phyloP scores from a whole-genome alignment of 2,113 vertebrate genomes.

The Gavialis gangeticus region DNA sequence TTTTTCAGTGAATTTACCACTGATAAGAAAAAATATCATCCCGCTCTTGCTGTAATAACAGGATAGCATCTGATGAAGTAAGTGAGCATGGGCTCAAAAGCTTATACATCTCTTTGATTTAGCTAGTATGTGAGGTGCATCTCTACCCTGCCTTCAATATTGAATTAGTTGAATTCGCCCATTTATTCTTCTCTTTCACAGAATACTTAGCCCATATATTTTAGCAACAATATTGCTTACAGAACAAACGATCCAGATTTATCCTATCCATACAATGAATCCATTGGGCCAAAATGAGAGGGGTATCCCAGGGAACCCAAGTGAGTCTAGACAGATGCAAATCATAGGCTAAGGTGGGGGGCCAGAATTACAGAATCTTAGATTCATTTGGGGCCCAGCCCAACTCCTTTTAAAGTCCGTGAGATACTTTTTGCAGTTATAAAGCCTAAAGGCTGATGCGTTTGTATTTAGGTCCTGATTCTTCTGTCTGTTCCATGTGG shows the following conservation, averaged over 20 bases:
- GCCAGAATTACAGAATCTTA: slow-evolving; percentile 47
- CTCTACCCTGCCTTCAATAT: neutral
- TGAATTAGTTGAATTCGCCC: slow-evolving; percentile 37
- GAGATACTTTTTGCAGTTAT: neutral
- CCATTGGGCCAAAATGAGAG: slow-evolving; percentile 1
- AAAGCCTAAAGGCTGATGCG: slow-evolving; percentile 22
- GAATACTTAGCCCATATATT: slow-evolving; percentile 36
- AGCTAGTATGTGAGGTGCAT: no score
- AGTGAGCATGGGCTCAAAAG: no score
- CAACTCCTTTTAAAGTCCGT: slow-evolving; percentile 11
- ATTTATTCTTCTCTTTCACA: slow-evolving; percentile 59
- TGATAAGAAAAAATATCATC: neutral
- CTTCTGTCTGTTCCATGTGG: neutral
- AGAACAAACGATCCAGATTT: neutral
- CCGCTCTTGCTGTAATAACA: no score
- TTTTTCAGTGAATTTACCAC: neutral
- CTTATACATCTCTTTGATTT: no score
- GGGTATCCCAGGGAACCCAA: neutral
- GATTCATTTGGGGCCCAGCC: slow-evolving; percentile 35
- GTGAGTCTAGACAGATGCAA: neutral
- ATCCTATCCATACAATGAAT: neutral
- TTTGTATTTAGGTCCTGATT: neutral
- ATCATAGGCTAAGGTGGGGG: slow-evolving; percentile 53
- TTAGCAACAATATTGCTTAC: neutral
- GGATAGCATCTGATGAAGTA: no score